Base-by-base conservation (phyloP, 2,113 vertebrate genomes). In the Motacilla tschutschensis region DNA sequence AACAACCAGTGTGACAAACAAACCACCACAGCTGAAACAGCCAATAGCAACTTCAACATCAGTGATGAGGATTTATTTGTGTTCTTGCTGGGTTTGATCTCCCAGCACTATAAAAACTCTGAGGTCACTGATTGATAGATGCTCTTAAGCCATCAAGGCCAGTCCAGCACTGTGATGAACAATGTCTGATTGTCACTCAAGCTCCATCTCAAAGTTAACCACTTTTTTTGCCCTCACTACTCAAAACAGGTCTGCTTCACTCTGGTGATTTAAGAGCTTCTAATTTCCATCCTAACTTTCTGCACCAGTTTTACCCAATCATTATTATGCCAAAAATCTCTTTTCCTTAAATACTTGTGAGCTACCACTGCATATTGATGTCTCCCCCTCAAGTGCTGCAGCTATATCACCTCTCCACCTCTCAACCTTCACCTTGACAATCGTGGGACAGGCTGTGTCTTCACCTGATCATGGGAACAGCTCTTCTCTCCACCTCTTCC, bases 401-500 rank as follows among this genome's bases (percentile, higher is more conserved):
- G 22, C 53, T 67, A 1, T 19, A 5, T 76, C 58, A 62, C 38
- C n/a, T 81, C 63, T 47, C 40, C 58, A 62, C 38, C n/a, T 81
- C 63, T 47, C 40, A 53, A 4, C 66, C 81, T 69, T 84, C 35
- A 14, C 71, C 29, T 57, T 2, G 1, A 15, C 58, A 81, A 4
- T 59, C 0, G 0, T 21, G 17, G 3, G 2, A 77, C 17, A 40
- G 62, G 41, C 44, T 83, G 44, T 7, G 2, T n/a, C 13, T 72
- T 65, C 20, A 43, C 20, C 22, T 33, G 5, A 5, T 46, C 29
- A 19, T 0, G 2, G 60, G 40, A 54, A 47, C 26, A 53, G 54
- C 50, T 78, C 53, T 67, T 80, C 43, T 54, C 51, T 54, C 44
- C 79, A 43, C 26, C 38, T 81, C n/a, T 60, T 62, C 51, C 60